Evolutionary conservation across 2,113 vertebrate genomes (phyloP).

Genomic region (Motacilla alba): DNA sequence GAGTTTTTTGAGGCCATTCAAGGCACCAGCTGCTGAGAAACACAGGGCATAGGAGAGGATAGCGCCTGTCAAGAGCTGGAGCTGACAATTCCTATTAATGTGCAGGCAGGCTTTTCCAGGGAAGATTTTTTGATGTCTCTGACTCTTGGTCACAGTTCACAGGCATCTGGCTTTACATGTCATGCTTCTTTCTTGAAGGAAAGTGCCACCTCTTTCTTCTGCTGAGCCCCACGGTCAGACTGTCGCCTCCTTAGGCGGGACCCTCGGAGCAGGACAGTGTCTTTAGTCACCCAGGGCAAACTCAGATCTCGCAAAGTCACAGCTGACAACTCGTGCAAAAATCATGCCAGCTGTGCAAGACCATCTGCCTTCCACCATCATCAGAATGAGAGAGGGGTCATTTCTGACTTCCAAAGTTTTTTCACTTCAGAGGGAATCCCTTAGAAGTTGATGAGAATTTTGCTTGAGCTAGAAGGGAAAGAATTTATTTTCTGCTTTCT

Average conservation of each 20-base stretch:
- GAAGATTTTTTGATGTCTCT: background rate
- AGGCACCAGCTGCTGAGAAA: background rate
- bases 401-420: background rate
- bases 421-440: background rate
- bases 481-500: background rate
- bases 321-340: background rate
- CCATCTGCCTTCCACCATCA: background rate
- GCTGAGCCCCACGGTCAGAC: accelerated
- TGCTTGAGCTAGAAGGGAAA: background rate
- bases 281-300: background rate
- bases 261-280: background rate
- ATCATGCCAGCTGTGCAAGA: background rate
- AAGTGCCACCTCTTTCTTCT: background rate
- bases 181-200: background rate
- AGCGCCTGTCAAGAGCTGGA: background rate
- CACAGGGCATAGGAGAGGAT: background rate
- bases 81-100: background rate
- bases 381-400: background rate
- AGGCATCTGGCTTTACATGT: background rate
- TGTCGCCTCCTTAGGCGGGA: background rate
- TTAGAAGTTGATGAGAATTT: background rate
- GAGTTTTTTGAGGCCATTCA: background rate
- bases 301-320: background rate
- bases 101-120: background rate
- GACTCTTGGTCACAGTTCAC: background rate